phyloP scores from a whole-genome alignment of 2,888 invertebrate species.

The Dasypolia templi region DNA sequence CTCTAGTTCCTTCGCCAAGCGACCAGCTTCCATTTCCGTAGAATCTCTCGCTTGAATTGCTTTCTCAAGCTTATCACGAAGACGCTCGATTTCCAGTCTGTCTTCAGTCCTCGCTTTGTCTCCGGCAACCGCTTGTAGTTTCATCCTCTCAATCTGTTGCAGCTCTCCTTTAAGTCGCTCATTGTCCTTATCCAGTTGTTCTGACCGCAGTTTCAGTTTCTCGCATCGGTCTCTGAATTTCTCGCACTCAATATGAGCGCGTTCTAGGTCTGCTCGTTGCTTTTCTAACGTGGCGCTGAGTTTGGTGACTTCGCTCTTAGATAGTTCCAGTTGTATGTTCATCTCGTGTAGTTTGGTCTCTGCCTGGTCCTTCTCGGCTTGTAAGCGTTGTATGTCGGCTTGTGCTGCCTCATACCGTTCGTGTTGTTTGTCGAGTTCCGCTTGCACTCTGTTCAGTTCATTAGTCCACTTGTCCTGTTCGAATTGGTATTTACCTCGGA shows the following conservation, averaged over 20 bases:
- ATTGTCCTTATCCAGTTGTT: constrained; percentile 92
- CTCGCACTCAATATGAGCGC: constrained; percentile 96
- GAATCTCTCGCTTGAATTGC: constrained; percentile 95
- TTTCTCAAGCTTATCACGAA: constrained; percentile 96
- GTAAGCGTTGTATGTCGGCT: constrained; percentile 93
- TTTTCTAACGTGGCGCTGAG: constrained; percentile 94
- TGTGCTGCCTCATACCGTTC: constrained; percentile 94
- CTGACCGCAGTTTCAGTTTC: constrained; percentile 93
- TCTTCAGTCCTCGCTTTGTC: constrained; percentile 92
- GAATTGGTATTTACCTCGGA: constrained; percentile 91
- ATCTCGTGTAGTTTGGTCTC: constrained; percentile 94
- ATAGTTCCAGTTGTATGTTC: constrained; percentile 94
- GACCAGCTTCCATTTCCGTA: constrained; percentile 96
- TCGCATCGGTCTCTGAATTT: constrained; percentile 96
- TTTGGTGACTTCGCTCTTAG: constrained; percentile 94
- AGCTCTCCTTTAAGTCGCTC: constrained; percentile 87
- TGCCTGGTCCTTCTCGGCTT: constrained; percentile 92
- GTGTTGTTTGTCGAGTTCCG: constrained; percentile 93
- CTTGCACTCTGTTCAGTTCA: constrained; percentile 94
- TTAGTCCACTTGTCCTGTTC: constrained; percentile 90
- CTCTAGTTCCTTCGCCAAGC: constrained; percentile 95
- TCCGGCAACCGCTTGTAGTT: constrained; percentile 92
- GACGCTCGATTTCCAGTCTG: constrained; percentile 94
- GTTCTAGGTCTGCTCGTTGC: constrained; percentile 94
- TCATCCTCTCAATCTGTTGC: constrained; percentile 94